These are phyloP conservation scores for Solenopsis invicta DNA, from an alignment of 1,140 invertebrate species.

Conservation along the genomic window DNA sequence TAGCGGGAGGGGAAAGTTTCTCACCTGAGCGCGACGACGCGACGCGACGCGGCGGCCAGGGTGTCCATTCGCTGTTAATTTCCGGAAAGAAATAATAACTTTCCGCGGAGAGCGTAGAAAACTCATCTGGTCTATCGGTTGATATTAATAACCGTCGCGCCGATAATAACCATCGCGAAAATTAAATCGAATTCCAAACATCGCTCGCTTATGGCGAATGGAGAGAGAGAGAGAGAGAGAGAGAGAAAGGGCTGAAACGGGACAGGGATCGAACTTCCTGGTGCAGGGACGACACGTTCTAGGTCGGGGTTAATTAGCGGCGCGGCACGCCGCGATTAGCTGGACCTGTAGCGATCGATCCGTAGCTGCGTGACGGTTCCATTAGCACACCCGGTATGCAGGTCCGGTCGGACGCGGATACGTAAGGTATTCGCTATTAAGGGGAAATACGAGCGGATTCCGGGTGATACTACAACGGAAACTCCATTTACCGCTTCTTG, in stretches of 20 bases:
- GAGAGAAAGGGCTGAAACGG: background rate
- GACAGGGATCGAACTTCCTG: background rate
- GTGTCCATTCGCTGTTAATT: constrained; percentile 15
- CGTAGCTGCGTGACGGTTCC: constrained; percentile 74
- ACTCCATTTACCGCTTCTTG: constrained; percentile 48
- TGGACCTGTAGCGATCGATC: constrained; percentile 80
- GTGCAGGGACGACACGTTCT: constrained; percentile 51
- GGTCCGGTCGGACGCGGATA: constrained; percentile 72
- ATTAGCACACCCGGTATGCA: constrained; percentile 78
- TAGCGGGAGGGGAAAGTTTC: constrained; percentile 12
- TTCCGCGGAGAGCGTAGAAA: background rate
- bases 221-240: background rate
- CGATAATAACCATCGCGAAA: constrained; percentile 40
- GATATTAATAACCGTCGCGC: constrained; percentile 17
- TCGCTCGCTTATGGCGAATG: background rate
- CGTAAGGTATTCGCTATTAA: constrained; percentile 82
- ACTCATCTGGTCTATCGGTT: background rate
- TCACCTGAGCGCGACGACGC: background rate
- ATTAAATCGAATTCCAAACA: constrained; percentile 59
- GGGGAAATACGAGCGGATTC: constrained; percentile 75
- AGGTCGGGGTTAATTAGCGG: constrained; percentile 62
- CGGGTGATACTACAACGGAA: constrained; percentile 48
- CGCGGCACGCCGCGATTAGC: constrained; percentile 76
- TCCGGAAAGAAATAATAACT: background rate
- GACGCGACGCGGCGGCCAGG: background rate